Evolutionary conservation across 2,113 vertebrate species (phyloP), one percentile per base, ranked within the genome.

Genomic region (Erythrolamprus reginae): DNA sequence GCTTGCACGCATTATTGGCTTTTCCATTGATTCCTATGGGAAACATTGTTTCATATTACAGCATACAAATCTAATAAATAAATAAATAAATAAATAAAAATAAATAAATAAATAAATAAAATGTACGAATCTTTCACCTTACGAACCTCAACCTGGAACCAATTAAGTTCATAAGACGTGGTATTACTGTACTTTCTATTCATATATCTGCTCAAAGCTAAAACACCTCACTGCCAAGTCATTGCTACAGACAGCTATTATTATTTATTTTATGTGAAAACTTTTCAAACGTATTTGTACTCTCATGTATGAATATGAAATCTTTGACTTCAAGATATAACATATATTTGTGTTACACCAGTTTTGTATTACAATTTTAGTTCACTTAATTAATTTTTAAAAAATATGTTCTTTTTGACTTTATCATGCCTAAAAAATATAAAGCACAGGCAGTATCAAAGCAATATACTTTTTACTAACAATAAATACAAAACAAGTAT

Each of bases 401-500:
- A n/a, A 93, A 89, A 90, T 8, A 92, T 56, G 19, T 88, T 93
- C 86, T 23, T 91, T 89, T 91, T 94, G 77, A 94, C n/a, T 82
- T 5, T 84, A 92, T 51, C 56, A 88, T 90, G 89, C 58, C 51
- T 56, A 93, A 85, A 85, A 94, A 82, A 61, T 85, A 61, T 24
- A 56, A 87, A 87, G 23, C 5, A 87, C 91, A 95, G 88, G 56
- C 0, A 4, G 56, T 92, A 83, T 86, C 91, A 89, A 42, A 88
- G 92, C 91, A 92, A 38, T 83, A 1, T n/a, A 91, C 88, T 91
- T 88, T 86, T 95, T 93, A 82, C 52, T 92, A 92, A 58, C 89
- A 93, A 92, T 93, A 90, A 87, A 48, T 48, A 26, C 33, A 96
- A 92, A 91, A 94, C 96, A 95, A 87, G 86, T 38, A 90, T 61